Percentiles rank a stretch among this genome's conserved stretches.
These are phyloP conservation scores for Leptinotarsa lineolata DNA, from an alignment of 1,140 invertebrate species.

Conservation along the genomic window DNA sequence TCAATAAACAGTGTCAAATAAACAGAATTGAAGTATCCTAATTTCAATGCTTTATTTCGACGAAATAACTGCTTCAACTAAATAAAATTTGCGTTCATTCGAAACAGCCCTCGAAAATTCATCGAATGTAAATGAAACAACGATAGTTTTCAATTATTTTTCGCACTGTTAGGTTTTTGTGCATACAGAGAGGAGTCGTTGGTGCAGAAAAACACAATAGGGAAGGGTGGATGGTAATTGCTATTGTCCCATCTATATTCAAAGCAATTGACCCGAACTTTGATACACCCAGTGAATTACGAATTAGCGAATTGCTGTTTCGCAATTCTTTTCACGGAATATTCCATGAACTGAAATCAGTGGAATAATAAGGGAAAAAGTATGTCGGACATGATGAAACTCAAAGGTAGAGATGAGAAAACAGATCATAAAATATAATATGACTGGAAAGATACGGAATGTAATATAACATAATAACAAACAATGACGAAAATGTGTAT, in stretches of 20 bases:
- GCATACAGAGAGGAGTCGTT: constrained; percentile 35
- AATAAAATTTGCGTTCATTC: too few relatives aligned
- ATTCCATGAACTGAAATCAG: background rate
- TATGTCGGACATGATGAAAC: too few relatives aligned
- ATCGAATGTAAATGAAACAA: constrained; percentile 24
- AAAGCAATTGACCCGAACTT: constrained; percentile 41
- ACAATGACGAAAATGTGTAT: too few relatives aligned
- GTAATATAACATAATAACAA: too few relatives aligned
- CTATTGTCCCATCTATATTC: constrained; percentile 45
- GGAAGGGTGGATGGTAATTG: constrained; percentile 45
- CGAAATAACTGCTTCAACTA: too few relatives aligned
- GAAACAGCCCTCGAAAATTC: background rate
- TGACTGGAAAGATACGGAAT: too few relatives aligned
- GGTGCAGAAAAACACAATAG: constrained; percentile 46
- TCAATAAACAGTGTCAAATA: too few relatives aligned
- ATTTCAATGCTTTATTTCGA: too few relatives aligned
- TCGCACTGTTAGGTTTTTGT: constrained; percentile 40
- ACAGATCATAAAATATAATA: too few relatives aligned
- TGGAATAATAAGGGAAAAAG: background rate
- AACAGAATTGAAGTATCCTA: too few relatives aligned
- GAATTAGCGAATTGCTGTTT: constrained; percentile 18
- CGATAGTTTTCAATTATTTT: constrained; percentile 47
- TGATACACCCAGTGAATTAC: constrained; percentile 34
- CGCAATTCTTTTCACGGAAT: background rate
- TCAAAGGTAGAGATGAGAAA: too few relatives aligned